Evolutionary conservation across 2,888 invertebrate species (phyloP).

Genomic region (Ceratothoa steindachneri): DNA sequence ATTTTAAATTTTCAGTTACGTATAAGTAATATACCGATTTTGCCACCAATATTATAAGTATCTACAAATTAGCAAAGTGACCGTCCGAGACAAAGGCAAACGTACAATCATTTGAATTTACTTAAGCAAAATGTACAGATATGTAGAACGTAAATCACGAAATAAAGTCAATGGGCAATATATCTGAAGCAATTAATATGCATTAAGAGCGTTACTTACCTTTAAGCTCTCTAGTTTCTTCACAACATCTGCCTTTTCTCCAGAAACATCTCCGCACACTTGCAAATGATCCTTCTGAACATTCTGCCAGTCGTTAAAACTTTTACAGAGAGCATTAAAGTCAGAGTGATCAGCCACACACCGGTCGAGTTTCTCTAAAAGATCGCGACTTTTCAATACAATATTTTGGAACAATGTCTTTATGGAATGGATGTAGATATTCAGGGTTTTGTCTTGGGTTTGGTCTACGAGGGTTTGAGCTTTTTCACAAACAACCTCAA

Average conservation of each 20-base stretch:
- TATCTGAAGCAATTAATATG: too few species aligned
- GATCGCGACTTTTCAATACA: conserved; percentile 72
- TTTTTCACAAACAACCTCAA: conserved; percentile 87
- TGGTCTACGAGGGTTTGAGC: conserved; percentile 85
- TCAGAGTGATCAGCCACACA: conserved; percentile 81
- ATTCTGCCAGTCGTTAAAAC: conserved; percentile 76
- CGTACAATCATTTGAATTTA: too few species aligned
- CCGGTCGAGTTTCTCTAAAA: conserved; percentile 75
- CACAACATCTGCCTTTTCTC: conserved; percentile 74
- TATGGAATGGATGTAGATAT: conserved; percentile 79
- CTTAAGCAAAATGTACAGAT: too few species aligned
- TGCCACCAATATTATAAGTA: too few species aligned
- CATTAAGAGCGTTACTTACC: too few species aligned
- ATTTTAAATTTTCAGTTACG: too few species aligned
- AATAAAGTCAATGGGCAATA: too few species aligned
- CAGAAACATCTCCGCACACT: conserved; percentile 75
- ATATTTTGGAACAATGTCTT: conserved; percentile 83
- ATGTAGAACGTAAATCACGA: too few species aligned
- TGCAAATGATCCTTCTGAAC: conserved; percentile 73
- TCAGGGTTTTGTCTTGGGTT: conserved; percentile 81
- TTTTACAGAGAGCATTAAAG: conserved; percentile 68
- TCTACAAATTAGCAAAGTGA: too few species aligned
- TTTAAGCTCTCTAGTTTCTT: conserved; percentile 54
- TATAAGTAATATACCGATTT: too few species aligned
- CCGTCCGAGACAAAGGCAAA: too few species aligned